Conservation (phyloP, 2,797 vertebrate species). For the Diceros bicornis region DNA sequence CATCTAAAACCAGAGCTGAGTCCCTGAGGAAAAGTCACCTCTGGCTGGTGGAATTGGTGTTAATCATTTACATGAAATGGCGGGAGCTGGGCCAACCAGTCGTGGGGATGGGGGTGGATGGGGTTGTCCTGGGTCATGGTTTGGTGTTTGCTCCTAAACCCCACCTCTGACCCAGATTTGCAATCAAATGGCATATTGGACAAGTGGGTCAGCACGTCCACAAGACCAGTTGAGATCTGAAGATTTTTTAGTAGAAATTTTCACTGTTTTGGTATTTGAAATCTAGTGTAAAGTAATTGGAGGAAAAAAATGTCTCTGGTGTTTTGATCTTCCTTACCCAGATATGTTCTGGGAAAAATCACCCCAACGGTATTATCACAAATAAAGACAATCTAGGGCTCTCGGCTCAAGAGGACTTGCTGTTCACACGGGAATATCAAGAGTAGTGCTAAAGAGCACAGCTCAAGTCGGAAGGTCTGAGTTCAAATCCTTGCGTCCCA, state of each 20-base stretch:
- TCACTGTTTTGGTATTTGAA: neutral
- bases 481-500: neutral
- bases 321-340: neutral
- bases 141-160: neutral
- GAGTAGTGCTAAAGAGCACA: neutral
- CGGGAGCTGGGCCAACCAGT: neutral
- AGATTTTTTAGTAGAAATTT: neutral
- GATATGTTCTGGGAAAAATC: neutral
- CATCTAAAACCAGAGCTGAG: neutral
- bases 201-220: neutral
- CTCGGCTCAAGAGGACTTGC: neutral
- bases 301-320: neutral
- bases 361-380: neutral
- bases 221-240: neutral
- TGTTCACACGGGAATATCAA: neutral
- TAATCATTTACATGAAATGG: neutral
- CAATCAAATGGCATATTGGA: neutral
- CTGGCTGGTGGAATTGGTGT: neutral
- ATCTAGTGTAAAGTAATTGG: constrained; percentile 8
- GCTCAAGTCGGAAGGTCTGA: neutral
- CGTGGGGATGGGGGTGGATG: neutral
- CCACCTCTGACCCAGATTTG: neutral
- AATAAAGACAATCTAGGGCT: neutral
- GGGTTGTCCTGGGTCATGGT: neutral
- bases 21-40: neutral